Percentiles rank a stretch among this genome's conserved stretches.
Conservation (phyloP, 2,113 vertebrate species). For the Calidris pygmaea region DNA sequence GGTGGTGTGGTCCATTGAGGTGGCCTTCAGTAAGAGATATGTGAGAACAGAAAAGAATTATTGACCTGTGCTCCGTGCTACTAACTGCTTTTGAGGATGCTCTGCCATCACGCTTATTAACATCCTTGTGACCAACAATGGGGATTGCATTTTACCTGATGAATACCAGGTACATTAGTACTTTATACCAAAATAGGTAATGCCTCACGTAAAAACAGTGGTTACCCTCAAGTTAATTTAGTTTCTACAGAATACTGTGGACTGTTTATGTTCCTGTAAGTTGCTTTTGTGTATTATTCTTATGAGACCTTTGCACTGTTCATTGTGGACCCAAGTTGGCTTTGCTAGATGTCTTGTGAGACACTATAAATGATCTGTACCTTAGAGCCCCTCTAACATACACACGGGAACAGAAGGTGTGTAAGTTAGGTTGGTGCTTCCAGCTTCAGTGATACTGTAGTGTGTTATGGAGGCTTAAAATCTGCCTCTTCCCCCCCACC, state of each 20-base stretch:
- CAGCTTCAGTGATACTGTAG: neutral
- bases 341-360: neutral
- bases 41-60: neutral
- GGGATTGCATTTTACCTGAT: neutral
- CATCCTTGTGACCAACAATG: neutral
- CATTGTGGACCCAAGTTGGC: no score
- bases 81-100: neutral
- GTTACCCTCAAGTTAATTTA: neutral
- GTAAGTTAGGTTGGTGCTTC: neutral
- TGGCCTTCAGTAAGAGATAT: neutral
- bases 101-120: neutral
- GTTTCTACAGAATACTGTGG: neutral
- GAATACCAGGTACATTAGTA: neutral
- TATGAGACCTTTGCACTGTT: neutral
- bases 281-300: neutral
- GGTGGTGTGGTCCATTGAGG: neutral
- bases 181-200: neutral
- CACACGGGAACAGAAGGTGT: neutral
- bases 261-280: neutral
- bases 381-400: neutral
- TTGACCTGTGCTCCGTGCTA: neutral
- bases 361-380: neutral
- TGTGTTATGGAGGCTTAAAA: neutral
- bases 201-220: neutral
- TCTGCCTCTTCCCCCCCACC: neutral